phyloP scores from a whole-genome alignment of 1,140 invertebrate genomes.

The Bilobella aurantiaca region DNA sequence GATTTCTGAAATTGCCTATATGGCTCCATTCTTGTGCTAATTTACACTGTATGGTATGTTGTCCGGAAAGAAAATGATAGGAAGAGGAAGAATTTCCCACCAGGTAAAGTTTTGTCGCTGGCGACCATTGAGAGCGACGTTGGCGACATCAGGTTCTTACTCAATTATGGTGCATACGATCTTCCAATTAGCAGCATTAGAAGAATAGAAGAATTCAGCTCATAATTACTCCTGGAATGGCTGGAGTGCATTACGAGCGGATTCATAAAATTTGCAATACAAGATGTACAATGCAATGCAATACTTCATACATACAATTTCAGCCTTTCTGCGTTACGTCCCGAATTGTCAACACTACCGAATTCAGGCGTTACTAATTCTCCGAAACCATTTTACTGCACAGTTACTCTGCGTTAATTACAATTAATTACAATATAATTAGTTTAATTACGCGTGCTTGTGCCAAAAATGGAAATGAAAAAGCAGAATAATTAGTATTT shows the following conservation, averaged over 20 bases:
- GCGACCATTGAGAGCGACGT: not conserved
- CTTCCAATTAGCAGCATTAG: not conserved
- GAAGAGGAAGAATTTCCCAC: not conserved
- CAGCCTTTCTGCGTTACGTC: not conserved
- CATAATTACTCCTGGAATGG: not conserved
- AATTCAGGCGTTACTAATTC: not conserved
- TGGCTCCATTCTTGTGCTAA: not conserved
- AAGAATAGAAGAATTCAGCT: not conserved
- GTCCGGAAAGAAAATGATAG: not conserved
- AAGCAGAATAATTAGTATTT: too few relatives aligned
- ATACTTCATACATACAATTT: slow-evolving; percentile 2
- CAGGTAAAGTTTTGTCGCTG: not conserved
- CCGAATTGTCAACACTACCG: not conserved
- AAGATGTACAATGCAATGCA: not conserved
- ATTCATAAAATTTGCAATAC: not conserved
- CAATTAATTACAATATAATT: too few relatives aligned
- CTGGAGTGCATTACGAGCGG: not conserved
- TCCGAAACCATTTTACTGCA: not conserved
- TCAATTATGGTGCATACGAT: not conserved
- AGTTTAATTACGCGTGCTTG: too few relatives aligned
- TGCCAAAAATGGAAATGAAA: too few relatives aligned
- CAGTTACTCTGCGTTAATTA: too few relatives aligned
- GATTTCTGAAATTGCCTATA: not conserved
- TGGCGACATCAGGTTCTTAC: too few relatives aligned
- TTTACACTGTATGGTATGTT: not conserved